Evolutionary conservation across 2,113 vertebrate species (phyloP), one percentile per base, ranked within the genome.

Genomic region (Thalassoma bifasciatum): DNA sequence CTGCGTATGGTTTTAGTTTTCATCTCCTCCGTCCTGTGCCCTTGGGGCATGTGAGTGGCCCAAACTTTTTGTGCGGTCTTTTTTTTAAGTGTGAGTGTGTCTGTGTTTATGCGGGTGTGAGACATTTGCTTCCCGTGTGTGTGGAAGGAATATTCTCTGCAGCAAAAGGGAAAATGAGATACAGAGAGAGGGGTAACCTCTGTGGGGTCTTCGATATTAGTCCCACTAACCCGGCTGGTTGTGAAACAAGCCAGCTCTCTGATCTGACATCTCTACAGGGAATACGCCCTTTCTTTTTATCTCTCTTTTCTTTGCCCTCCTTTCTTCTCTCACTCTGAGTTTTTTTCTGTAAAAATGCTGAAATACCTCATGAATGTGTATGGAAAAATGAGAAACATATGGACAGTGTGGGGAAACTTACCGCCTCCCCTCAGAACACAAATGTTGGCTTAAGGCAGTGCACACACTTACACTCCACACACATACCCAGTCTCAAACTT

Each of bases 301-400:
- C 87, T 88, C 54, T 75, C 61, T 44, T 80, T 53, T 63, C 69
- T 79, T 23, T 10, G 5, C 54, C 66, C 65, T 74, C 36, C 26
- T 76, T 66, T 77, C 57, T 57, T 42, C 26, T 52, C 54, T 49
- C 72, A 4, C 46, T 47, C 56, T 50, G 30, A 1, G 22, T 73
- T 63, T 61, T 47, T 68, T 66, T 72, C 70, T 60, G 50, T 72
- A 62, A 84, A 88, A 87, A 89, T 87, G 80, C 86, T 88, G 72
- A 92, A 87, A 88, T 85, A 72, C 72, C 80, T 89, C 87, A 88
- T 91, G 91, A 90, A 89, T 92, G 89, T 88, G 86, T 87, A 88
- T 84, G 68, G 66, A 82, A 72, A 76, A 91, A 92, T 82, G 68
- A 91, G 84, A 87, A 91, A 77, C 90, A 91, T 66, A 90, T 91